Evolutionary conservation across 2,797 vertebrate genomes (phyloP), one percentile per base, ranked within the genome.

Genomic region (Phrynocephalus forsythii): DNA sequence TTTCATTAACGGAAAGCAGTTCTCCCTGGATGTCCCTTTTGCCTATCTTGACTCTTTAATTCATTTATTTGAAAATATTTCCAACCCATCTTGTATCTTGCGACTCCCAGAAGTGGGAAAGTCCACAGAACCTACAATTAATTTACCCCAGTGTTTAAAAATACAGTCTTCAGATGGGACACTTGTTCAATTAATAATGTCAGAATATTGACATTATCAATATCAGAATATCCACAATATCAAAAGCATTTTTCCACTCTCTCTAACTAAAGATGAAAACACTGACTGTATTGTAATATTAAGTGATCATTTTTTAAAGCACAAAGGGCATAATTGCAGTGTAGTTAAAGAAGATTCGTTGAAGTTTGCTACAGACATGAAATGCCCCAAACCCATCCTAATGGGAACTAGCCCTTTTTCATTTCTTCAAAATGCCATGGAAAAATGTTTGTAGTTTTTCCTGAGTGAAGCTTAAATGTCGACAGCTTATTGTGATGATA

Each of bases 41-140:
- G 11, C 56, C 2, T 69, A 75, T 63, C 86, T 84, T 84, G 52
- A 38, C 87, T 33, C 87, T 72, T 84, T 91, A 68, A 44, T 72
- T 84, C 79, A 88, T 87, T 86, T 90, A 84, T 81, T 91, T 88
- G 80, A 9, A 84, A 93, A 67, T 87, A 93, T 93, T 94, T 93
- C 91, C 0, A 0, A 30, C 90, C 87, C 89, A 87, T 79, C 24
- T 63, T 0, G 73, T 88, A 56, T 56, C 68, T 60, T 66, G 90
- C 75, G 84, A 84, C 78, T 79, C 20, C 79, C 87, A 24, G 60
- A 24, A 60, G 76, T 69, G 84, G 30, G 83, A 84, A 76, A 60
- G 83, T 83, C 82, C 60, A 75, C 86, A 48, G 81, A 86, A 87
- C 77, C 28, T 83, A 44, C 71, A 44, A 90, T 91, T 13, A 20